Evolutionary conservation across 2,888 invertebrate species (phyloP).

Genomic region (Xestia sexstrigata): DNA sequence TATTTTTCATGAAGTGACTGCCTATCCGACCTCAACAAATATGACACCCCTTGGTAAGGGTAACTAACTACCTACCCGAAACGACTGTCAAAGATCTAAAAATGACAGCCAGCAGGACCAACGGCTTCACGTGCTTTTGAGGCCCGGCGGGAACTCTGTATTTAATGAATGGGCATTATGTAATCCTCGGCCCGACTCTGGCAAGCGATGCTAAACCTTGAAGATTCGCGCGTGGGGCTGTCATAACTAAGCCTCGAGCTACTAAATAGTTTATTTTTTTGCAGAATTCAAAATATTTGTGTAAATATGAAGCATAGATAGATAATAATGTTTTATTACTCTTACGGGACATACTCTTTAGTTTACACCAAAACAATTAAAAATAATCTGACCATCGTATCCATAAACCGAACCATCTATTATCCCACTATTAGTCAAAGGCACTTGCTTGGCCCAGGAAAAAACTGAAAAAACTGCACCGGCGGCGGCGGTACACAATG

Average conservation of each 20-base stretch:
- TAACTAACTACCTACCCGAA: too few relatives aligned
- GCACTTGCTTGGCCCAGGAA: background rate
- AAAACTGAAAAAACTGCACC: too few relatives aligned
- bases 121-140: background rate
- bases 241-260: too few relatives aligned
- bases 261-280: too few relatives aligned
- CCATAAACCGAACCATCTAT: too few relatives aligned
- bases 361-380: background rate
- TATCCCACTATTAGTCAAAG: background rate
- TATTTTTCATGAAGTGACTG: background rate
- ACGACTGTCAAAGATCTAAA: background rate
- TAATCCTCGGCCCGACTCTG: background rate
- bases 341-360: too few relatives aligned
- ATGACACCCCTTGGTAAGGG: background rate
- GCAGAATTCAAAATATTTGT: too few relatives aligned
- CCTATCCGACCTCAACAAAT: background rate
- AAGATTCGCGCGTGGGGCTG: background rate
- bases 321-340: too few relatives aligned
- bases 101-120: background rate
- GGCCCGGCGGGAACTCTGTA: background rate
- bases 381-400: too few relatives aligned
- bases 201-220: background rate
- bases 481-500: background rate
- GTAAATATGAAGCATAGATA: too few relatives aligned
- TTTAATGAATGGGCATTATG: too few relatives aligned